A percentile compares a stretch with the other conserved stretches of the same genome.
These are phyloP conservation scores for Drosophila anceps DNA, from an alignment of 2,888 invertebrate species.

Conservation along the genomic window DNA sequence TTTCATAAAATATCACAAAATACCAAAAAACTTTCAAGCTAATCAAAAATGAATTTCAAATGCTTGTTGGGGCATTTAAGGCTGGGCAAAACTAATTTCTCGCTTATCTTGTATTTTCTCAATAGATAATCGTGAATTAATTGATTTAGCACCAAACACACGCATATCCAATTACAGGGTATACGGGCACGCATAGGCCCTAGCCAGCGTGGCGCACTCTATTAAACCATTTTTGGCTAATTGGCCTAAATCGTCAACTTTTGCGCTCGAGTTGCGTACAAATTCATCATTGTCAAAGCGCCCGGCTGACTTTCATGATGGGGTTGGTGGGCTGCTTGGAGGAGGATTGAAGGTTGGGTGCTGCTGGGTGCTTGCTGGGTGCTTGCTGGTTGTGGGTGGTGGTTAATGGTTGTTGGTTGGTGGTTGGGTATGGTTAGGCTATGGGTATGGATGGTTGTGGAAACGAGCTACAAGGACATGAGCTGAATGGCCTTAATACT, in stretches of 20 bases:
- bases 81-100: neutral
- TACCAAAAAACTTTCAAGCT: neutral
- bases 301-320: neutral
- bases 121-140: neutral
- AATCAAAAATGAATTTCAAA: too few relatives aligned
- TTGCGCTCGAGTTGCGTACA: conserved; percentile 53
- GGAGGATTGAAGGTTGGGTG: neutral
- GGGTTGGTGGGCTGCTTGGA: neutral
- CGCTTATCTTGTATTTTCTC: neutral
- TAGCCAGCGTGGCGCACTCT: conserved; percentile 1
- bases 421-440: neutral
- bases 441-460: conserved; percentile 6
- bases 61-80: neutral
- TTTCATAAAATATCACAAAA: too few relatives aligned
- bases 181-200: neutral
- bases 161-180: conserved; percentile 9
- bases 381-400: neutral
- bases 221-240: conserved; percentile 44
- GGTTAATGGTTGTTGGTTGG: neutral
- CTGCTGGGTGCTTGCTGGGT: neutral
- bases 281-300: conserved; percentile 57
- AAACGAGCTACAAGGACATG: conserved; percentile 30
- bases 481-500: conserved; percentile 85
- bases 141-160: neutral
- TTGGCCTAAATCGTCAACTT: conserved; percentile 62